Base-by-base conservation (phyloP, 2,113 vertebrate species). In the Cyprinodon variegatus region DNA sequence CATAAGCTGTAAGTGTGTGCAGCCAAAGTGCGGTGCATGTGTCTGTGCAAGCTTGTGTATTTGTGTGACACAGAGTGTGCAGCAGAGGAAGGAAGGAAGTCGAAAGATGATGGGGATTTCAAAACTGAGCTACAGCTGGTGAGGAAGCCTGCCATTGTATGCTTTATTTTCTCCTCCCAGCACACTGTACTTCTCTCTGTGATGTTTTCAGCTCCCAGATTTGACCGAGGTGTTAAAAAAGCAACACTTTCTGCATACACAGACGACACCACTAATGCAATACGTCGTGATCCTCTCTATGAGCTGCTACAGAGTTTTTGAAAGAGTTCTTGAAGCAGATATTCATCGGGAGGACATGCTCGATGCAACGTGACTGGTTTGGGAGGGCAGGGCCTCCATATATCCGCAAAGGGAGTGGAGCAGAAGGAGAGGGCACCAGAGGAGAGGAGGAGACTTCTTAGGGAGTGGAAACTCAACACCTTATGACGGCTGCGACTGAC, bases 61-160 rank as follows among this genome's bases (percentile, higher is more conserved):
- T 81, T 67, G 76, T 84, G 88, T 81, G 87, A 82, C 84, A 75
- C 65, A 76, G 68, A 84, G 79, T 88, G 74, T 91, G 89, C 89
- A 89, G 86, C 85, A 91, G 83, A 89, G 90, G 93, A 93, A 94
- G 90, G 93, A 93, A 94, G 93, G 94, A 94, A 95, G 91, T 95
- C 93, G 93, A 91, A 92, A 94, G 92, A 93, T 83, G 91, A 89
- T 83, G 89, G 91, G 91, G 89, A 91, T 93, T 94, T 94, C 90
- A 92, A 90, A 93, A 93, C 87, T 84, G 76, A 78, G 89, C 88
- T 89, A 92, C 92, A 93, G 93, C 90, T 94, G 92, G 93, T 94
- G 89, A 93, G 93, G 91, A 95, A 92, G 92, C 86, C 77, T 81
- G 78, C 46, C 76, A 88, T 81, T 89, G 89, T 90, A 81, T 90